Evolutionary conservation across 2,113 vertebrate species (phyloP).

Genomic region (Hydrolagus affinis): DNA sequence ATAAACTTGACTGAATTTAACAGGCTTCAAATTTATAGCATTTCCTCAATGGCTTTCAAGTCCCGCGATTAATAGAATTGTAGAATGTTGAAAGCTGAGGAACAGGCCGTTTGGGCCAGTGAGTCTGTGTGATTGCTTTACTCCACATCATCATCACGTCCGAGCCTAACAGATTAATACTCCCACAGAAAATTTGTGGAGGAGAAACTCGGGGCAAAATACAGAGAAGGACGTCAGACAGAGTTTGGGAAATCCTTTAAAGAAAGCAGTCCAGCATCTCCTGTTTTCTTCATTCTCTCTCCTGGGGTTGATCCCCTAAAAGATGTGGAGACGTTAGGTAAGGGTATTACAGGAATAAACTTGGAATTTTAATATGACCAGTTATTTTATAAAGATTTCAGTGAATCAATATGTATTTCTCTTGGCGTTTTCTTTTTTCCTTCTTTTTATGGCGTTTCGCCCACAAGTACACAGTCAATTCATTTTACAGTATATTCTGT

Average conservation of each 20-base stretch:
- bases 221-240: conserved; percentile 57
- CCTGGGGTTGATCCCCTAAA: conserved; percentile 54
- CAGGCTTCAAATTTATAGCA: not conserved
- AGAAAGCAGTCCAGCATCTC: conserved; percentile 55
- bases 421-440: too few species aligned
- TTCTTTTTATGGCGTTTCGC: too few species aligned
- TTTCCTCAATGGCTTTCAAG: not conserved
- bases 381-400: not conserved
- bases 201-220: conserved; percentile 60
- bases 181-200: conserved; percentile 59
- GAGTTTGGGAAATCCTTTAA: conserved; percentile 58
- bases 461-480: too few species aligned
- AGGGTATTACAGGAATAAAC: conserved; percentile 17
- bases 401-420: not conserved
- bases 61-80: not conserved
- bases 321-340: conserved; percentile 56
- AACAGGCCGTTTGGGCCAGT: too few species aligned
- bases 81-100: too few species aligned
- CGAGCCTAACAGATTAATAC: conserved; percentile 23
- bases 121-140: too few species aligned
- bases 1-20: not conserved
- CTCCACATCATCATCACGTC: not conserved
- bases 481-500: too few species aligned
- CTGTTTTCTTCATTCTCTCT: conserved; percentile 57
- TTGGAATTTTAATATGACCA: not conserved